Conservation (phyloP, 2,797 vertebrate genomes). For the Enteromius treurensis region DNA sequence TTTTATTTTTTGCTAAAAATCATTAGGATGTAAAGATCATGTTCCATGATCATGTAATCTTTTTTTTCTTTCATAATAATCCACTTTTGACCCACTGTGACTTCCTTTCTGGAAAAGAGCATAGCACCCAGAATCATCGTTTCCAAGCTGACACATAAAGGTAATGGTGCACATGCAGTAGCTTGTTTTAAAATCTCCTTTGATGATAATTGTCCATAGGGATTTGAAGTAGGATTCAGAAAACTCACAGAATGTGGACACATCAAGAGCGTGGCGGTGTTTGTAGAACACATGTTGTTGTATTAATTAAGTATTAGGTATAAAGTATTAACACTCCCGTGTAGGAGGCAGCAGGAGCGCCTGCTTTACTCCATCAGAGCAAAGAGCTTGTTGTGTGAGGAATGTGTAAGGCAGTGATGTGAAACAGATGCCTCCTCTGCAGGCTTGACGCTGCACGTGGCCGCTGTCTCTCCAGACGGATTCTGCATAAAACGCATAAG, state of each 20-base stretch:
- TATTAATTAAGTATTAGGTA: conserved; percentile 22
- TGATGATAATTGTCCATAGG: conserved; percentile 4
- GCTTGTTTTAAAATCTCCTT: conserved; percentile 1
- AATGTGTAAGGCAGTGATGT: conserved; percentile 52
- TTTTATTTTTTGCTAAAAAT: too few species aligned
- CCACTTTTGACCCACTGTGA: neutral
- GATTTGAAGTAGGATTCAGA: conserved; percentile 4
- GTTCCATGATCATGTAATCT: too few species aligned
- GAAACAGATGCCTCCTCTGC: conserved; percentile 54
- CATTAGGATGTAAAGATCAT: too few species aligned
- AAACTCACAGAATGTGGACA: neutral
- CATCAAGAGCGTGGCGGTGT: neutral
- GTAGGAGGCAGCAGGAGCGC: conserved; percentile 35
- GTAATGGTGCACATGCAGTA: conserved; percentile 11
- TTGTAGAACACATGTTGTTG: neutral
- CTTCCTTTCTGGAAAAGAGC: neutral
- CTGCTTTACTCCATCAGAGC: conserved; percentile 29
- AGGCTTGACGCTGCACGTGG: conserved; percentile 61
- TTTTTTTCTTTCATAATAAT: neutral
- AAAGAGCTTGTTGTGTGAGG: conserved; percentile 36
- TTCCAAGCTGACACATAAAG: conserved; percentile 15
- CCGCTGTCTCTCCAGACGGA: conserved; percentile 32
- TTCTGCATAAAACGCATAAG: conserved; percentile 17
- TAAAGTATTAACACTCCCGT: conserved; percentile 4
- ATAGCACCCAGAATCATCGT: conserved; percentile 3